Base-by-base conservation (phyloP, 2,113 vertebrate genomes). In the Ranitomeya variabilis region DNA sequence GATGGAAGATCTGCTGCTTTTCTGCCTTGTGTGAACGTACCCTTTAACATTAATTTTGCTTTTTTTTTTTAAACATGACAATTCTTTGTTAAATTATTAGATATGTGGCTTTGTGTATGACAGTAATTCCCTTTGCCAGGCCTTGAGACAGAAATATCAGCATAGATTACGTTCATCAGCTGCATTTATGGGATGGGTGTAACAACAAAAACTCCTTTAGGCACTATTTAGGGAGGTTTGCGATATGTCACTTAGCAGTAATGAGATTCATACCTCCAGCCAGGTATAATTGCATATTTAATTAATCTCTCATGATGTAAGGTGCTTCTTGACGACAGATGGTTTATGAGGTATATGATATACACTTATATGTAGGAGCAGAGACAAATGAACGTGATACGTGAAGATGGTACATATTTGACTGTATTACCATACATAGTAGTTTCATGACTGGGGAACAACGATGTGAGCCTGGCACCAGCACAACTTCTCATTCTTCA, bases 181-280 rank as follows among this genome's bases (percentile, higher is more conserved):
- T 62, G 18, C 16, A 82, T 45, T 62, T 82, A 37, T 45, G 57
- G 80, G 16, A 82, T 82, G 80, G 80, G 80, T 82, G 80, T 62
- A 82, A 45, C 71, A 31, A 66, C 57, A 66, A 62, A 21, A 62
- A 82, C 18, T 15, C 80, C 80, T 51, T 19, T 12, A 37, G 80
- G 80, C 80, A 64, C 19, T 62, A 64, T 31, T 45, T 11, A 82
- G 80, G 57, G 57, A 62, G 80, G 57, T 82, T 66, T 60, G 80
- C 64, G 31, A 82, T 82, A 16, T 82, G 78, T 80, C 78, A 80
- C 7, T 23, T 37, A 82, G 10, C 16, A 45, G 26, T 82, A 45
- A 82, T 82, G 7, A 51, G 19, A 60, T 82, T 82, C 80, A 82
- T 37, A 21, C 80, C 80, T 82, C 16, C 26, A 62, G 80, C 55